phyloP scores from a whole-genome alignment of 1,140 invertebrate genomes.

The Mesaphorura yosii region DNA sequence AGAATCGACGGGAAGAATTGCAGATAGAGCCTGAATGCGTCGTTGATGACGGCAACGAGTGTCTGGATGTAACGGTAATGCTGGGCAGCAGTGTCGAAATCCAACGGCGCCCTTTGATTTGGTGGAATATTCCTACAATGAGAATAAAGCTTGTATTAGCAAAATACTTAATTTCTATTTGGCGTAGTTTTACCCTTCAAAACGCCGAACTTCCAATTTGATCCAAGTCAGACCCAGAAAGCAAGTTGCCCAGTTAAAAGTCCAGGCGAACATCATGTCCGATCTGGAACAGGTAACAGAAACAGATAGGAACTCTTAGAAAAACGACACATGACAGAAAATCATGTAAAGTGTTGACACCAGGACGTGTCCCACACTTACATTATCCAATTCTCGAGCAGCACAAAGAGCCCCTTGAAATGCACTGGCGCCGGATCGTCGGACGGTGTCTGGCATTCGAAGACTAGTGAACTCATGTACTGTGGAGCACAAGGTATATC shows the following conservation, averaged over 20 bases:
- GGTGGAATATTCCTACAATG: background rate
- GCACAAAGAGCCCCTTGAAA: background rate
- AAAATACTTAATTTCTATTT: background rate
- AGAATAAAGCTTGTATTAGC: background rate
- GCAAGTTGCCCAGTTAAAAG: constrained; percentile 1
- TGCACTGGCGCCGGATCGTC: background rate
- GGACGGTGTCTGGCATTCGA: background rate
- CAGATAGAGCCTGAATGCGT: background rate
- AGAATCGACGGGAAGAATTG: constrained; percentile 3
- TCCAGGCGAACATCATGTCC: background rate
- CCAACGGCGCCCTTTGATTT: background rate
- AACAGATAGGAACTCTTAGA: too few species aligned
- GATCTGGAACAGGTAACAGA: too few species aligned
- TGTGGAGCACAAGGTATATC: constrained; percentile 5
- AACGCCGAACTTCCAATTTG: background rate
- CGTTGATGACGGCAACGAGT: background rate
- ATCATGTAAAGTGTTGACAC: too few species aligned
- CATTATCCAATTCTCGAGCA: background rate
- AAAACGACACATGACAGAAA: too few species aligned
- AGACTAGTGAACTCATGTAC: background rate
- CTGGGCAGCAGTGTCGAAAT: background rate
- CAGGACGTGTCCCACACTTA: too few species aligned
- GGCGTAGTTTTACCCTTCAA: background rate
- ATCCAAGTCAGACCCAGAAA: constrained; percentile 1
- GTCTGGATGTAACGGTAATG: background rate